phyloP scores from a whole-genome alignment of 1,140 invertebrate species.

The Plectus sambesii region DNA sequence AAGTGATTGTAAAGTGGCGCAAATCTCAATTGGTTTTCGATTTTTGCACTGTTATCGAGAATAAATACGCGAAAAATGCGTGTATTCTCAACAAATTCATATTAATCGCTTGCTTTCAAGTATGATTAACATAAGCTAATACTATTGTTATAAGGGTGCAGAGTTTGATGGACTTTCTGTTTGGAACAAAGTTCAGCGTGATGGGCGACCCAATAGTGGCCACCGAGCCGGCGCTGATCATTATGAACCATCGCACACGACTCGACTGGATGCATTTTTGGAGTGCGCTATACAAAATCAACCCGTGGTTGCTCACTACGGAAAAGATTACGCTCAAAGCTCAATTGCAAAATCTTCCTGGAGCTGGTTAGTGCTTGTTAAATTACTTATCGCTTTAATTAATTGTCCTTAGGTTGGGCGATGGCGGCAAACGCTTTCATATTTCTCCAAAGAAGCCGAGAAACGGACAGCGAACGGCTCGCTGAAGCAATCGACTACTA shows the following conservation, averaged over 20 bases:
- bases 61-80: no score
- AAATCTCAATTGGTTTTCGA: no score
- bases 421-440: slow-evolving; percentile 74
- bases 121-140: no score
- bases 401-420: slow-evolving; percentile 58
- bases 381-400: neutral
- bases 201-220: slow-evolving; percentile 64
- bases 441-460: slow-evolving; percentile 70
- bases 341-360: slow-evolving; percentile 63
- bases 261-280: slow-evolving; percentile 85
- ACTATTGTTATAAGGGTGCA: no score
- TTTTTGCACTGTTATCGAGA: no score
- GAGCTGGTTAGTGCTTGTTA: slow-evolving; percentile 55
- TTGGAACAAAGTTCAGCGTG: slow-evolving; percentile 60
- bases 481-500: slow-evolving; percentile 56
- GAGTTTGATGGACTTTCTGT: slow-evolving; percentile 59
- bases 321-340: slow-evolving; percentile 72
- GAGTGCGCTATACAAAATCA: slow-evolving; percentile 66
- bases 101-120: slow-evolving; percentile 23
- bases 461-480: slow-evolving; percentile 55
- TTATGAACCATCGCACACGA: slow-evolving; percentile 76
- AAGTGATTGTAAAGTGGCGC: no score
- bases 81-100: no score
- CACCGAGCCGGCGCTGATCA: slow-evolving; percentile 60
- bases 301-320: slow-evolving; percentile 54